These are phyloP conservation scores for Lottia scabra DNA, from an alignment of 2,888 invertebrate species.

Conservation along the genomic window DNA sequence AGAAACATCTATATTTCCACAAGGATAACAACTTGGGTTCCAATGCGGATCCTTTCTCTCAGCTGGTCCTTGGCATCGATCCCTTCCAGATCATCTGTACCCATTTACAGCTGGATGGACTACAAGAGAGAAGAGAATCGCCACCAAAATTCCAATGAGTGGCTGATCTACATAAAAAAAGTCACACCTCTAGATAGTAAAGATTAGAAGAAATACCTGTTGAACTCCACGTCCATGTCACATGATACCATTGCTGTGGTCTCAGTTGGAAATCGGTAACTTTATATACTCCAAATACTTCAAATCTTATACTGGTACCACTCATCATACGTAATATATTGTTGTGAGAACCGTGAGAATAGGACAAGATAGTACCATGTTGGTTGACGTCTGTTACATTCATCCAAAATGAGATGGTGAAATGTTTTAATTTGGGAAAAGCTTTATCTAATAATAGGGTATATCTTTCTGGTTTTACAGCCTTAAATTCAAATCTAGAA, in stretches of 20 bases:
- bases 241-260: slow-evolving; percentile 56
- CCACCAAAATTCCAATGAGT: no score
- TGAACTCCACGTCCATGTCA: slow-evolving; percentile 62
- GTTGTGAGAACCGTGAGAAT: slow-evolving; percentile 43
- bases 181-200: neutral
- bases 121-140: no score
- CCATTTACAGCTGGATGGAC: no score
- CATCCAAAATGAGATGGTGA: slow-evolving; percentile 66
- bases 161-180: no score
- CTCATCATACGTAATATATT: slow-evolving; percentile 54
- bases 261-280: slow-evolving; percentile 45
- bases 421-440: slow-evolving; percentile 58
- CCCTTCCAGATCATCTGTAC: no score
- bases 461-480: slow-evolving; percentile 49
- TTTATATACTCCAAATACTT: slow-evolving; percentile 43
- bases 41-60: no score
- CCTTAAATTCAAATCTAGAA: slow-evolving; percentile 59
- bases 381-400: slow-evolving; percentile 42
- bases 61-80: no score
- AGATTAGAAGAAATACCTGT: slow-evolving; percentile 32
- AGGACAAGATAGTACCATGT: slow-evolving; percentile 58
- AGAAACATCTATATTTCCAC: no score
- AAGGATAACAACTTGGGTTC: no score
- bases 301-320: slow-evolving; percentile 51
- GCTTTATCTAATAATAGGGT: slow-evolving; percentile 61